Base-by-base conservation (phyloP, 2,113 vertebrate species). In the Actenoides hombroni region DNA sequence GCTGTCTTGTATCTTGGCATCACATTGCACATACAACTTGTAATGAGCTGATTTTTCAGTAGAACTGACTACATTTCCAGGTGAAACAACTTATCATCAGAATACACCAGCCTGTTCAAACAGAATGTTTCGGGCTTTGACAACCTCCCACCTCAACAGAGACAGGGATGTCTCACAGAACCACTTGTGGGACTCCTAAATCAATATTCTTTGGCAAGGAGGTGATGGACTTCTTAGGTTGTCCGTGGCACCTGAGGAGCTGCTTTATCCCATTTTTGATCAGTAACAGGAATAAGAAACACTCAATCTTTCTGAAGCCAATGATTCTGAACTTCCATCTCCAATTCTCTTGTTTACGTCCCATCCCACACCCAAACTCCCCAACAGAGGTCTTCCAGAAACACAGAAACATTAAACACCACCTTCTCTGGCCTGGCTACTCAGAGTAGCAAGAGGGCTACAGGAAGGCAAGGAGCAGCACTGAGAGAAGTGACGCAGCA, bases 31-130 rank as follows among this genome's bases (percentile, higher is more conserved):
- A 86, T 39, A 18, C 23, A 1, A 60, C 24, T 94, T 18, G 1
- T 6, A 64, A 56, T 21, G 73, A 75, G 59, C 37, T 65, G 68
- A 70, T 90, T 88, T 96, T 77, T 82, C 75, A 64, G 54, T 42
- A 73, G 42, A 75, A 71, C 28, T 49, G n/a, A 31, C 16, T 21
- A 17, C 76, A 57, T 59, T 42, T 94, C 92, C 54, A 53, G 28
- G 86, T 87, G 13, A 86, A 94, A 75, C 33, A 42, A 57, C 51
- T 59, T 86, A 53, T 77, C 18, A 16, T 51, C 83, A 76, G 56
- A 94, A 83, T 54, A 94, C 26, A 78, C 29, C 64, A 93, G 42
- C 60, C 88, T 86, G 73, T 68, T 90, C 56, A 86, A 81, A 77
- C 60, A 84, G 75, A 86, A 88, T 40, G 60, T 71, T 94, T 88